Base-by-base conservation (phyloP, 2,113 vertebrate species). In the Xiphophorus couchianus region DNA sequence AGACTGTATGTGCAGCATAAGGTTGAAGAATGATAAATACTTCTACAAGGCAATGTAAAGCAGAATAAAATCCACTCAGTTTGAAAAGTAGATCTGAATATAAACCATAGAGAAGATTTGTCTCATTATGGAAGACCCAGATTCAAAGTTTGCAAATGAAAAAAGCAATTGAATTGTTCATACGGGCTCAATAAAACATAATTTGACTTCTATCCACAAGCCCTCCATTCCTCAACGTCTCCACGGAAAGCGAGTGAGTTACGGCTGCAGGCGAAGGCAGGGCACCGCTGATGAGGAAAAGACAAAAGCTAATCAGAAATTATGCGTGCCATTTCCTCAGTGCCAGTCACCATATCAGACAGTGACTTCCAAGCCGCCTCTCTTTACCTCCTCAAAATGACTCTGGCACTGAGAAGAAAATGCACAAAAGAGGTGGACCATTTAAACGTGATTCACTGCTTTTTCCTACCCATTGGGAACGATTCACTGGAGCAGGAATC, bases 301-400 rank as follows among this genome's bases (percentile, higher is more conserved):
- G 75, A 79, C 76, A 31, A 85, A 90, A 83, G 35, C 82, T 87
- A 89, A 91, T 91, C 88, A 87, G 80, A 81, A 91, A 88, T 88
- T 77, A 88, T 60, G 66, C 79, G 19, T 70, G 70, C 77, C 78
- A 79, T 86, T 88, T 90, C 81, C 74, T 73, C 37, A 69, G 86
- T 84, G 88, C 83, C 86, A 81, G 81, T 91, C 86, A 86, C 74
- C 62, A 58, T 83, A 82, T 78, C 76, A 80, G 71, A 76, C 69
- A 37, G 63, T 35, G 65, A 73, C 80, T 81, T 74, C 65, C 62
- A 44, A 28, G n/a, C 76, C 69, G 80, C 65, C 79, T 61, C 44
- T 28, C 29, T 29, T 54, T 75, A 5, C 44, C 71, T 76, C 67
- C 69, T 35, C 33, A 11, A 66, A 69, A 72, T 74, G 61, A 22